Conservation (phyloP, 2,888 invertebrate genomes). For the Leucoma salicis region DNA sequence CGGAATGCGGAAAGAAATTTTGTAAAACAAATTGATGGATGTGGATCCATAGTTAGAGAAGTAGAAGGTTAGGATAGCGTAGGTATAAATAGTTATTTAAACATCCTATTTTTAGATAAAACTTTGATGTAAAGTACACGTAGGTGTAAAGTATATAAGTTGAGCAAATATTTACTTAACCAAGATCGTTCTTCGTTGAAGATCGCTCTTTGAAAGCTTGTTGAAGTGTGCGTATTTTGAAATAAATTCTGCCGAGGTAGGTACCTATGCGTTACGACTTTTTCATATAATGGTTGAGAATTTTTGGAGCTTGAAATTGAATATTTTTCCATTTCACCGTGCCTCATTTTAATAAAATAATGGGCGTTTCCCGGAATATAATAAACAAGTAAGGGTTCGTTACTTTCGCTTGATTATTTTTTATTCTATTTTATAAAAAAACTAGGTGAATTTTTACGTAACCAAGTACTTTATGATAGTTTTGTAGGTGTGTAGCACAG, state of each 20-base stretch:
- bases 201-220: background rate
- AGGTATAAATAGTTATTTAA: no score
- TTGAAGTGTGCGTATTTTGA: background rate
- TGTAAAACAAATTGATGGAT: no score
- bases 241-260: constrained; percentile 25
- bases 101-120: no score
- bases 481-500: no score
- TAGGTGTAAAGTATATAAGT: no score
- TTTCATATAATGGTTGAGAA: constrained; percentile 15
- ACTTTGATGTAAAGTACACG: no score
- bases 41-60: no score
- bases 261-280: constrained; percentile 14
- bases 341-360: constrained; percentile 5
- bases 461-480: no score
- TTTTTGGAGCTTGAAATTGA: constrained; percentile 19
- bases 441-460: background rate
- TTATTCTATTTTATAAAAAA: background rate
- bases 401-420: background rate
- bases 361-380: constrained; percentile 1
- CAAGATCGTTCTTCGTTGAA: background rate
- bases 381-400: constrained; percentile 1
- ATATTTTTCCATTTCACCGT: constrained; percentile 5
- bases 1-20: no score
- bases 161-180: background rate
- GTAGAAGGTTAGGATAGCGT: no score